phyloP scores from a whole-genome alignment of 2,113 vertebrate species.

The Bujurquina vittata region DNA sequence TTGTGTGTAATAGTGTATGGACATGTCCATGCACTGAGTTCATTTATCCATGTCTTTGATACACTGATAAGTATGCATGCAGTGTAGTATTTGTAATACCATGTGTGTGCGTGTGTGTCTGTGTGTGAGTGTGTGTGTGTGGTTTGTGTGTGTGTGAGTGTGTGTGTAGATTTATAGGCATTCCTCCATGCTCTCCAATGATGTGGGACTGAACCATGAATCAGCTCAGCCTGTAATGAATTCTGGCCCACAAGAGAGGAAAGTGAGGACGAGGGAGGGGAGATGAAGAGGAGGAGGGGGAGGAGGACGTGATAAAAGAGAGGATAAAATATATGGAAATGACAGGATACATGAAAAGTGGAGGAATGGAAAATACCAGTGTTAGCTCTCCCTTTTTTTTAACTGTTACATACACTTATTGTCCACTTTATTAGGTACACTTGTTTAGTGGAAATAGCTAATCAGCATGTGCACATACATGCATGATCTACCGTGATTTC shows the following conservation, averaged over 20 bases:
- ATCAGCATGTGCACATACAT: not conserved
- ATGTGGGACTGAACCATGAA: constrained; percentile 72
- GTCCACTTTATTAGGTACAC: no score
- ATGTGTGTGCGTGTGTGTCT: not conserved
- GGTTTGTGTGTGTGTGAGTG: no score
- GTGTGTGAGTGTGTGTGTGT: not conserved
- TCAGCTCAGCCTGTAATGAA: constrained; percentile 73
- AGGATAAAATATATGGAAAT: fast-evolving
- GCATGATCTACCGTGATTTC: not conserved
- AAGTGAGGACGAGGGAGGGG: not conserved
- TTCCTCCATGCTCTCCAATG: constrained; percentile 48
- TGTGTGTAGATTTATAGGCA: constrained; percentile 57
- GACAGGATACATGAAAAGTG: not conserved
- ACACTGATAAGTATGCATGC: constrained; percentile 13
- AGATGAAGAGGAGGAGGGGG: not conserved
- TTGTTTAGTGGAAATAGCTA: not conserved
- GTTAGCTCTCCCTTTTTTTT: not conserved
- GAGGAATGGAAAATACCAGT: not conserved
- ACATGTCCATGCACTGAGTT: constrained; percentile 11
- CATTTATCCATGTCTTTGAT: constrained; percentile 44
- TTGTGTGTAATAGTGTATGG: constrained; percentile 4
- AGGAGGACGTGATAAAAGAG: not conserved
- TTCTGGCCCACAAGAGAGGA: constrained; percentile 58
- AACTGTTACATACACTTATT: no score
- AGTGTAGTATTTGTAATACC: not conserved